phyloP scores from a whole-genome alignment of 2,888 invertebrate genomes.

The Dioctria linearis region DNA sequence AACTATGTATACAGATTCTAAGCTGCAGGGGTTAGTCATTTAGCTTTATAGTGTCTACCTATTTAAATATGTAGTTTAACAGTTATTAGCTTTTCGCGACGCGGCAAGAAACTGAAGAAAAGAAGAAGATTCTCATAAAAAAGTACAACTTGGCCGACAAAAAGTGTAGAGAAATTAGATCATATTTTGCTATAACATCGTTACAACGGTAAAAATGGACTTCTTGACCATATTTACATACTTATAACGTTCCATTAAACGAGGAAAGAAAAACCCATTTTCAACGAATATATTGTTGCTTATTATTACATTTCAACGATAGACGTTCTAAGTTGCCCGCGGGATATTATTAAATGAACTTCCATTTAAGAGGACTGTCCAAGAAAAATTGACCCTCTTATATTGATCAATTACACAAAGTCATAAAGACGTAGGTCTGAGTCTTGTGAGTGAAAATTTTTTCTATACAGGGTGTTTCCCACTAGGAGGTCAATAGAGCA shows the following conservation, averaged over 20 bases:
- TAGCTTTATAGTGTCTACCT: background rate
- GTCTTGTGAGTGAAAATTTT: too few relatives aligned
- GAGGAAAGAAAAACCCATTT: too few relatives aligned
- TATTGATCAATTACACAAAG: too few relatives aligned
- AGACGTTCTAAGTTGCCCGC: background rate
- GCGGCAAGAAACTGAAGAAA: background rate
- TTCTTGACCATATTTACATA: conserved; percentile 30
- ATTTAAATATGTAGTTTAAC: background rate
- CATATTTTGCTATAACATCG: conserved; percentile 18
- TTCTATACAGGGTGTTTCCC: too few relatives aligned
- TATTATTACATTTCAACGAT: background rate
- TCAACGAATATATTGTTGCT: too few relatives aligned
- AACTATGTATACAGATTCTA: background rate
- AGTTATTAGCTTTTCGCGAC: background rate
- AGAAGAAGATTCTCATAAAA: background rate
- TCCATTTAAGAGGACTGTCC: too few relatives aligned
- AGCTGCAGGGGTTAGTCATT: background rate
- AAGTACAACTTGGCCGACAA: background rate
- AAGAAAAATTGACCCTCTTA: too few relatives aligned
- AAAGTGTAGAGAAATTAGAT: conserved; percentile 34
- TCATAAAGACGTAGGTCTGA: too few relatives aligned
- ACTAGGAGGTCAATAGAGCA: too few relatives aligned
- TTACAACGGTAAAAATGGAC: background rate
- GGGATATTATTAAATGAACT: too few relatives aligned
- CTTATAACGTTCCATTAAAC: background rate